A percentile compares a stretch with the other conserved stretches of the same genome.
phyloP scores from a whole-genome alignment of 1,140 invertebrate genomes.

The Popillia japonica region DNA sequence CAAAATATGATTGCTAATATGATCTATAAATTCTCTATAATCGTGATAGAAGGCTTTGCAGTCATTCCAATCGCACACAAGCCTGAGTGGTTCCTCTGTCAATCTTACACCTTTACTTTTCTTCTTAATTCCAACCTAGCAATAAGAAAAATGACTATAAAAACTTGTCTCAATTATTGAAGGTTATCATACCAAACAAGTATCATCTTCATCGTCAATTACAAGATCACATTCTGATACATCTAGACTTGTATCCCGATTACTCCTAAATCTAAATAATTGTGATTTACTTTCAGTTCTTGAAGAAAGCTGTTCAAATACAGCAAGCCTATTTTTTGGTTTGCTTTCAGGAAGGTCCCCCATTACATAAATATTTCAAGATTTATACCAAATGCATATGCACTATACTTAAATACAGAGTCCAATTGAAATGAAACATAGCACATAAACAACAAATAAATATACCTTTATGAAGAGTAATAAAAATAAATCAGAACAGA shows the following conservation, averaged over 20 bases:
- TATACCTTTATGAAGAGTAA: no score
- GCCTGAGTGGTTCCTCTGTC: constrained; percentile 47
- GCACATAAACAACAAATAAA: no score
- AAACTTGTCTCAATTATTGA: not conserved
- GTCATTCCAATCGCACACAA: constrained; percentile 51
- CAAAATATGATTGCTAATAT: constrained; percentile 50
- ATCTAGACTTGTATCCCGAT: constrained; percentile 44
- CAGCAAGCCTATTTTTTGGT: constrained; percentile 51
- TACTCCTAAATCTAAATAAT: constrained; percentile 37
- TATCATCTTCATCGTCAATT: constrained; percentile 48
- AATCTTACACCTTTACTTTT: constrained; percentile 41
- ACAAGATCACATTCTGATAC: constrained; percentile 49
- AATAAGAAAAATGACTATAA: constrained; percentile 1
- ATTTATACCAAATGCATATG: no score
- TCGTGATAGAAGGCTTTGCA: constrained; percentile 49
- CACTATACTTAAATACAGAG: no score
- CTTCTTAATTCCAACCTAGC: constrained; percentile 33
- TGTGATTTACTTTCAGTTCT: constrained; percentile 46
- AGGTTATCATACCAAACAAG: not conserved
- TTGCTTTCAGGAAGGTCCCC: constrained; percentile 42
- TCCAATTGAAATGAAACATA: no score
- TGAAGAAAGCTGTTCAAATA: constrained; percentile 53
- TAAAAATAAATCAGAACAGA: no score
- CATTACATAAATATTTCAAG: constrained; percentile 4
- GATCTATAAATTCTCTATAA: constrained; percentile 50